phyloP scores from a whole-genome alignment of 2,113 vertebrate species.

The Microcebus murinus region DNA sequence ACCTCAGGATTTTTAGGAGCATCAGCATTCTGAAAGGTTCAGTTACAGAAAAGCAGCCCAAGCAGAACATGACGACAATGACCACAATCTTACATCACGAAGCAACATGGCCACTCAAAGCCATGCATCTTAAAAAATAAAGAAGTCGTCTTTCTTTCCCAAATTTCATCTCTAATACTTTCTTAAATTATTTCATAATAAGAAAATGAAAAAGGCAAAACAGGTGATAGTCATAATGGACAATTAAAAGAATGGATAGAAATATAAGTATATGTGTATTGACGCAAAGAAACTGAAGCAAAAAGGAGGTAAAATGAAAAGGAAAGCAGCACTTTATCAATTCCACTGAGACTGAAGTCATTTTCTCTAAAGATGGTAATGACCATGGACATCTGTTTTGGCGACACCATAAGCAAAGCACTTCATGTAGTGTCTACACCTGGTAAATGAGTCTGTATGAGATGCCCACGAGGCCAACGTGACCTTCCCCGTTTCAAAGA shows the following conservation, averaged over 20 bases:
- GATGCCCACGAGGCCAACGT: background rate
- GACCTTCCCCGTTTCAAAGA: background rate
- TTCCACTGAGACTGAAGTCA: background rate
- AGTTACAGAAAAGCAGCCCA: background rate
- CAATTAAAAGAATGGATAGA: background rate
- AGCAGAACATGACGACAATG: background rate
- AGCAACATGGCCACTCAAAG: accelerated
- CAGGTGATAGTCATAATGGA: background rate
- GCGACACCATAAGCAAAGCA: background rate
- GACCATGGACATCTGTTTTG: background rate
- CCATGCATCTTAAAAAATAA: background rate
- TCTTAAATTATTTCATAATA: slow-evolving; percentile 34
- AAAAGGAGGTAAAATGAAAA: background rate
- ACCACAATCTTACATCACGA: background rate
- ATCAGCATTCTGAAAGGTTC: background rate
- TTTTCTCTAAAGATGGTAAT: background rate
- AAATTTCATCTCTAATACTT: slow-evolving; percentile 35
- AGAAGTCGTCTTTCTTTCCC: background rate
- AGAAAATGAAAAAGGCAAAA: background rate
- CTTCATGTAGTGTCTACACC: background rate
- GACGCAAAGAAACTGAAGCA: background rate
- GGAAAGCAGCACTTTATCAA: background rate
- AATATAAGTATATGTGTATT: background rate
- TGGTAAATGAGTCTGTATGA: background rate
- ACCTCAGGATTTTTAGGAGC: background rate